Percentiles rank a stretch among this genome's conserved stretches.
Conservation (phyloP, 2,113 vertebrate species). For the Heptranchias perlo region DNA sequence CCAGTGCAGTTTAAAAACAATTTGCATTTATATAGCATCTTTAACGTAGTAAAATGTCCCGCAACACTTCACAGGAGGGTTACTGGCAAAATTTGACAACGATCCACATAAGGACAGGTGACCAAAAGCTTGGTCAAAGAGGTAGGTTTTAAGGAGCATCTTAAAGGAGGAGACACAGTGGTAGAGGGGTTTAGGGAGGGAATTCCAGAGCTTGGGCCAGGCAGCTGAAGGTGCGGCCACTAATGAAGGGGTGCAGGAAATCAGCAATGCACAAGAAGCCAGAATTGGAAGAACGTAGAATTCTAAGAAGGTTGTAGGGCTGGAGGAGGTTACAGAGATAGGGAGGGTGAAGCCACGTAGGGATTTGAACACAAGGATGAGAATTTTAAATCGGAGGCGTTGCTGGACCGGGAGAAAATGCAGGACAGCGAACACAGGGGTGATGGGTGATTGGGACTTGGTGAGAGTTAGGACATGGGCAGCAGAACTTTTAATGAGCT, state of each 20-base stretch:
- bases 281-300: neutral
- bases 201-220: neutral
- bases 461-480: neutral
- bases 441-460: neutral
- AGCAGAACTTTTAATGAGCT: neutral
- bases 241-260: neutral
- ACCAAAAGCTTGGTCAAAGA: no score
- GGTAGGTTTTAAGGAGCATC: no score
- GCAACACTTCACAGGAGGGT: neutral
- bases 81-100: neutral
- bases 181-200: no score
- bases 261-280: neutral
- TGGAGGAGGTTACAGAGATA: neutral
- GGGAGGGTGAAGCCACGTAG: neutral
- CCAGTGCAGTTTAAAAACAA: neutral
- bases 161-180: no score
- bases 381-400: no score
- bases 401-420: neutral
- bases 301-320: neutral
- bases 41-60: no score
- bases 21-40: neutral
- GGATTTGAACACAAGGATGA: no score
- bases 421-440: neutral
- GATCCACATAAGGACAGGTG: no score
- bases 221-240: neutral